phyloP scores from a whole-genome alignment of 2,113 vertebrate species.

The Amia ocellicauda region DNA sequence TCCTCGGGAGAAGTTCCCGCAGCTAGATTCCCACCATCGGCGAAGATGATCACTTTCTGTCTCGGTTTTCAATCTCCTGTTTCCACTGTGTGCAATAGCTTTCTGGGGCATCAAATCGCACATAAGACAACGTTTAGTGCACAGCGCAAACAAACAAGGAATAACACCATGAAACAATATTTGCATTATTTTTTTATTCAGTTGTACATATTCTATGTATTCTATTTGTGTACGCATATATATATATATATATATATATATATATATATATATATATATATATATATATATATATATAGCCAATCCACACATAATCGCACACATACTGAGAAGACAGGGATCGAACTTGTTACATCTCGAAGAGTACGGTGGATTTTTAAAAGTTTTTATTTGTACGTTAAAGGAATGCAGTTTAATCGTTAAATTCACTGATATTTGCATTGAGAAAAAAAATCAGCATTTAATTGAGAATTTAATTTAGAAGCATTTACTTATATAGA shows the following conservation, averaged over 20 bases:
- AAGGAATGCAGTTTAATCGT: neutral
- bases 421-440: conserved; percentile 3
- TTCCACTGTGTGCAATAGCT: conserved; percentile 5
- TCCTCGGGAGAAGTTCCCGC: conserved; percentile 72
- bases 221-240: too few relatives aligned
- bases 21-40: conserved; percentile 64
- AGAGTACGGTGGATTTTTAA: too few relatives aligned
- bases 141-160: neutral
- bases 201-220: too few relatives aligned
- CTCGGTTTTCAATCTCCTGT: conserved; percentile 38
- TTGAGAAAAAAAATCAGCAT: conserved; percentile 1
- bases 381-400: neutral
- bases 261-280: too few relatives aligned
- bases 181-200: too few relatives aligned
- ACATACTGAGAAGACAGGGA: too few relatives aligned
- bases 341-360: too few relatives aligned
- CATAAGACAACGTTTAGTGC: conserved; percentile 17
- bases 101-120: conserved; percentile 1
- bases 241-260: too few relatives aligned
- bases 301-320: too few relatives aligned
- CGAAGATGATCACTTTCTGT: conserved; percentile 56
- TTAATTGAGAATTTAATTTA: conserved; percentile 6
- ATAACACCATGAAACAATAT: conserved; percentile 14
- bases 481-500: neutral
- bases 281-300: too few relatives aligned